Percentiles rank a stretch among this genome's conserved stretches.
These are phyloP conservation scores for Halictus rubicundus DNA, from an alignment of 1,140 invertebrate genomes.

Conservation along the genomic window DNA sequence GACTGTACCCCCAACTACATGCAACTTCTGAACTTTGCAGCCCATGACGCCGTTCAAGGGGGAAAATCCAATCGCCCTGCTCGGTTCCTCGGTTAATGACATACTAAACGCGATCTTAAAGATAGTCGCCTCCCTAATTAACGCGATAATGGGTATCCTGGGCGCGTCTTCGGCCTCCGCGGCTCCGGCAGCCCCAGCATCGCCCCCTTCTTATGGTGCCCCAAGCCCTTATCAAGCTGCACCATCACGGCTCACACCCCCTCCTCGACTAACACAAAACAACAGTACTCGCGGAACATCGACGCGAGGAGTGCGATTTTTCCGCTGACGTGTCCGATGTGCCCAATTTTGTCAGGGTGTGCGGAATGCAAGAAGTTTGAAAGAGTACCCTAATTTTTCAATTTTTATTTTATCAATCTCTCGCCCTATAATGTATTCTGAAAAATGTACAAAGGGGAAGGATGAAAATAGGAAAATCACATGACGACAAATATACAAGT, in stretches of 20 bases:
- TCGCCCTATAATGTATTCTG: too few relatives aligned
- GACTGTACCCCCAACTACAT: not conserved
- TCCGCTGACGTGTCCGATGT: too few relatives aligned
- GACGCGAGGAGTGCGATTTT: not conserved
- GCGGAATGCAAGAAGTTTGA: too few relatives aligned
- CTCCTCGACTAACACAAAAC: not conserved
- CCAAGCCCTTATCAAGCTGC: constrained; percentile 39
- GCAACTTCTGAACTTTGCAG: constrained; percentile 33
- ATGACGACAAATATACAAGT: too few relatives aligned
- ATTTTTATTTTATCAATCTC: too few relatives aligned
- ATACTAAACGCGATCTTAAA: constrained; percentile 69
- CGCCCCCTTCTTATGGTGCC: constrained; percentile 36
- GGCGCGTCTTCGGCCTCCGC: constrained; percentile 65
- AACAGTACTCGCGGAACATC: not conserved
- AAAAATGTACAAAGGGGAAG: too few relatives aligned
- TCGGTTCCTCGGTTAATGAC: constrained; percentile 70
- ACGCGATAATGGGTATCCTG: constrained; percentile 65
- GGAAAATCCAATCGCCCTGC: constrained; percentile 63
- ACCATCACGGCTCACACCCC: not conserved
- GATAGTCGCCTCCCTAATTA: constrained; percentile 67
- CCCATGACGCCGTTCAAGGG: constrained; percentile 57
- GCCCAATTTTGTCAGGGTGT: too few relatives aligned
- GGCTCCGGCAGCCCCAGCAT: not conserved
- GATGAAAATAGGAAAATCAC: too few relatives aligned
- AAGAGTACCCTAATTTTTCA: too few relatives aligned